Percentiles rank a stretch among this genome's conserved stretches.
Conservation (phyloP, 2,113 vertebrate genomes). For the Gallinago media region DNA sequence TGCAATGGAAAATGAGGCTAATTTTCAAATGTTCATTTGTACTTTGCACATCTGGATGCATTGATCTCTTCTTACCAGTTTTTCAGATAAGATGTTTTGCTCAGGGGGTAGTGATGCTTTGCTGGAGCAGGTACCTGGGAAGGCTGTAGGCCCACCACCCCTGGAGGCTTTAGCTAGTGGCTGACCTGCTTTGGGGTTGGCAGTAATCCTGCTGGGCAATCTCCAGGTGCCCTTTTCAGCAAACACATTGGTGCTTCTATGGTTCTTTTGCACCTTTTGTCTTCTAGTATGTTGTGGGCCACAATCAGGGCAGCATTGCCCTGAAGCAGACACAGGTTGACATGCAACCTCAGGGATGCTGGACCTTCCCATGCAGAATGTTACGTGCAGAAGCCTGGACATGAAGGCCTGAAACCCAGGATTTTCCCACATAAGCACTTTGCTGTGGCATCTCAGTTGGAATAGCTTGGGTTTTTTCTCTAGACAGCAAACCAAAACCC, state of each 20-base stretch:
- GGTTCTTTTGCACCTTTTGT: background rate
- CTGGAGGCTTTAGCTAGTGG: background rate
- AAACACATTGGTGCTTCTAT: accelerated
- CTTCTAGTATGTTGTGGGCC: background rate
- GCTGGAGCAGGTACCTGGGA: background rate
- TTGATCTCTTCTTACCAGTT: background rate
- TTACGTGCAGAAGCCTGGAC: background rate
- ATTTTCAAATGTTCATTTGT: background rate
- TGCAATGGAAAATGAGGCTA: background rate
- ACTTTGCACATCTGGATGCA: background rate
- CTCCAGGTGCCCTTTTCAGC: background rate
- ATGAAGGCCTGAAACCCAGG: background rate
- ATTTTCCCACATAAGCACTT: background rate
- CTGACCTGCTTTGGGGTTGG: background rate
- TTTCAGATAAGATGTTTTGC: background rate
- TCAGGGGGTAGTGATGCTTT: background rate
- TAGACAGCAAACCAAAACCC: background rate
- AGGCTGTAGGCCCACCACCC: background rate
- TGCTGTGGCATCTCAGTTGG: background rate
- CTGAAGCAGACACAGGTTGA: background rate
- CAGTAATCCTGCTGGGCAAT: background rate
- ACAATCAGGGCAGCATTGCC: background rate
- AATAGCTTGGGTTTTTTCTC: background rate
- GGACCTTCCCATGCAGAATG: no score
- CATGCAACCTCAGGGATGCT: accelerated